Conservation (phyloP, 2,113 vertebrate genomes). For the Callochromis pleurospilus region DNA sequence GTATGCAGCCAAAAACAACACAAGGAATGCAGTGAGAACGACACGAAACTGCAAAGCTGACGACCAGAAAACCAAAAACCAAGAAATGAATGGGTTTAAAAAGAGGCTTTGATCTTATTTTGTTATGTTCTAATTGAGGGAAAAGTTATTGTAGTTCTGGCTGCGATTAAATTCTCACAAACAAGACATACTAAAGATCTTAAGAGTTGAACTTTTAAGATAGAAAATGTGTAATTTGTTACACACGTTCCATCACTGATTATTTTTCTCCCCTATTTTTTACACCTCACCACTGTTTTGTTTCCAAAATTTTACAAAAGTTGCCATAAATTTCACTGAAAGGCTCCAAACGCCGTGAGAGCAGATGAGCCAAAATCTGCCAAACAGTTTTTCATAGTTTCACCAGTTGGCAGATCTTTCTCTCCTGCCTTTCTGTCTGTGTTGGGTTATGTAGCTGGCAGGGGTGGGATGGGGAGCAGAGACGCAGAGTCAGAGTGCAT, state of each 20-base stretch:
- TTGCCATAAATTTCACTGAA: not conserved
- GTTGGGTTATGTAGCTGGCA: not conserved
- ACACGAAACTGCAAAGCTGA: not conserved
- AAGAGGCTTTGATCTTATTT: not conserved
- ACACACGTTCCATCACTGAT: not conserved
- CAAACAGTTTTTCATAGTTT: not conserved
- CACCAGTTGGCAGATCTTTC: not conserved
- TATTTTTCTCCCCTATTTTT: not conserved
- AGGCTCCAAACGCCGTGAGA: not conserved
- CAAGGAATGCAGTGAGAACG: not conserved
- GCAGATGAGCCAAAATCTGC: not conserved
- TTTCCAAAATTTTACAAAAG: not conserved
- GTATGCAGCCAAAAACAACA: not conserved
- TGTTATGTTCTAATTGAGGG: fast-evolving
- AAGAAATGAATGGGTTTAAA: not conserved
- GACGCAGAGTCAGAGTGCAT: not conserved
- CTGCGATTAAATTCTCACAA: not conserved
- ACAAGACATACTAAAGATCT: fast-evolving
- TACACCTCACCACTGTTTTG: not conserved
- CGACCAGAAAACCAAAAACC: not conserved
- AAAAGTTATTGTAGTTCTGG: not conserved
- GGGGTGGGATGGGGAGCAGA: not conserved
- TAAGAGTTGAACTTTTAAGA: not conserved
- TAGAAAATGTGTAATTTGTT: not conserved
- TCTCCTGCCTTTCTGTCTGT: not conserved